These are phyloP conservation scores for Dysdera silvatica DNA, from an alignment of 1,140 invertebrate genomes.

Conservation along the genomic window DNA sequence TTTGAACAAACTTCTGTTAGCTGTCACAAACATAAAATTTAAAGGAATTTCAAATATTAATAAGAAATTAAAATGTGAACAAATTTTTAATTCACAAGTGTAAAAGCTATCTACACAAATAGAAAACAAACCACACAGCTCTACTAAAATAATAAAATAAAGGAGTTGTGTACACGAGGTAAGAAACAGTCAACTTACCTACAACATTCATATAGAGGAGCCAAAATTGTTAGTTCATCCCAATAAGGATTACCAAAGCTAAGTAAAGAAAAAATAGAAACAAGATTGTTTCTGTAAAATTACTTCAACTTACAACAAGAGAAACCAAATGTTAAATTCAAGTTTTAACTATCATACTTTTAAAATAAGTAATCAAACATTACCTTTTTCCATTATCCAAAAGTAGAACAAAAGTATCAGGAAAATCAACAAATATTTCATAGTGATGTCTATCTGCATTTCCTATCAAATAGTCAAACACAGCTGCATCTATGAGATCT, in stretches of 20 bases:
- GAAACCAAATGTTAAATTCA: background rate
- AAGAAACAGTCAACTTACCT: too few relatives aligned
- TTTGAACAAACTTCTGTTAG: too few relatives aligned
- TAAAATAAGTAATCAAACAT: constrained; percentile 17
- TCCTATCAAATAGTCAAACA: constrained; percentile 89
- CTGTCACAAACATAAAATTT: too few relatives aligned
- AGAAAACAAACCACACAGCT: too few relatives aligned
- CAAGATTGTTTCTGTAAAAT: background rate
- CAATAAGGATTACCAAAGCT: constrained; percentile 80
- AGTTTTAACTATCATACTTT: constrained; percentile 31
- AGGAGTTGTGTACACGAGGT: too few relatives aligned
- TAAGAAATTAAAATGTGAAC: too few relatives aligned
- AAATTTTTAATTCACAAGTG: too few relatives aligned
- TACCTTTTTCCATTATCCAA: constrained; percentile 87
- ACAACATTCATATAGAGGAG: constrained; percentile 87
- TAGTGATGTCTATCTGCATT: constrained; percentile 92
- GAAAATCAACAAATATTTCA: constrained; percentile 58
- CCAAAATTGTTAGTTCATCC: constrained; percentile 89
- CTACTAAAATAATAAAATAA: too few relatives aligned
- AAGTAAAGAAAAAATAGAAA: constrained; percentile 72
- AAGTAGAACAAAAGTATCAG: constrained; percentile 62
- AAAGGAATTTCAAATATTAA: too few relatives aligned
- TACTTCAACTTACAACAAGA: background rate
- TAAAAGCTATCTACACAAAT: too few relatives aligned
- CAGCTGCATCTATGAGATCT: constrained; percentile 75